These are phyloP conservation scores for Montipora capricornis DNA, from an alignment of 64 coral and sea anemone genomes.

Conservation along the genomic window DNA sequence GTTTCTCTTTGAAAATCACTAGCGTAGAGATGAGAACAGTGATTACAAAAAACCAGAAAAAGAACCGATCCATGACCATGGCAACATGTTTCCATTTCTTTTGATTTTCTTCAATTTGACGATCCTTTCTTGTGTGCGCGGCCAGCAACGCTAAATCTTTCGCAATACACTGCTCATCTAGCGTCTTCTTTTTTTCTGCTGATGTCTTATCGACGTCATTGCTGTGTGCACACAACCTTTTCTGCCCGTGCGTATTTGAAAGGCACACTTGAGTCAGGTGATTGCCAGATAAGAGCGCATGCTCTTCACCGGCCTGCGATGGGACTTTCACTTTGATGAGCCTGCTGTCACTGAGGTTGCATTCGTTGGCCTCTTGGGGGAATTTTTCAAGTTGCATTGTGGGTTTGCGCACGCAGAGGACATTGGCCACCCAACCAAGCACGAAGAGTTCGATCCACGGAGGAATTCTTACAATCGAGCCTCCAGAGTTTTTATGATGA, in stretches of 20 bases:
- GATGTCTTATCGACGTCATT: slow-evolving; percentile 29
- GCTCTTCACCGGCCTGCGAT: not conserved
- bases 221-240: slow-evolving; percentile 24
- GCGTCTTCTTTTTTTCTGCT: not conserved
- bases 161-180: not conserved
- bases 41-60: slow-evolving; percentile 80
- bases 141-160: slow-evolving; percentile 24
- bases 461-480: slow-evolving; percentile 63
- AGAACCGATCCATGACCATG: slow-evolving; percentile 85
- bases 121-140: slow-evolving; percentile 44
- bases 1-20: slow-evolving; percentile 77
- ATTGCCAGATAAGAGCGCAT: not conserved
- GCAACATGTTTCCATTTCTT: slow-evolving; percentile 83
- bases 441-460: slow-evolving; percentile 69
- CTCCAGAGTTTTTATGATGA: slow-evolving; percentile 74
- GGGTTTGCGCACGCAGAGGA: slow-evolving; percentile 67
- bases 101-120: slow-evolving; percentile 69
- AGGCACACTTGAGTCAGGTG: slow-evolving; percentile 8
- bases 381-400: not conserved
- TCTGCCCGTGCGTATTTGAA: slow-evolving; percentile 34
- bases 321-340: slow-evolving; percentile 35
- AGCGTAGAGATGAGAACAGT: slow-evolving; percentile 68
- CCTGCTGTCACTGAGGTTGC: not conserved
- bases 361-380: not conserved
- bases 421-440: slow-evolving; percentile 67